Evolutionary conservation across 2,113 vertebrate genomes (phyloP).

Genomic region (Labeo catla): DNA sequence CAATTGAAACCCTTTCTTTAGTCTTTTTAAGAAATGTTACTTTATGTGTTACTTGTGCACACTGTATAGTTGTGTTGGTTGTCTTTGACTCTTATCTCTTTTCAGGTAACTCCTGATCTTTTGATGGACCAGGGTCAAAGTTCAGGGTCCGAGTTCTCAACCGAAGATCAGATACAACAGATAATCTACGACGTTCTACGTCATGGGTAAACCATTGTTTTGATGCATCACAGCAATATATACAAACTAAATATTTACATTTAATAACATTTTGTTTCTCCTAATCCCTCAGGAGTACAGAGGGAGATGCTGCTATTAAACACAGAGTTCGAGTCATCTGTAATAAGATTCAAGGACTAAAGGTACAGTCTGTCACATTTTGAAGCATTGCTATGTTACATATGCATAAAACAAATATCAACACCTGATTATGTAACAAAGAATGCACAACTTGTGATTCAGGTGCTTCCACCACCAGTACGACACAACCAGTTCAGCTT

Average conservation of each 20-base stretch:
- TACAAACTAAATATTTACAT: not conserved
- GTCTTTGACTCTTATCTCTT: slow-evolving; percentile 47
- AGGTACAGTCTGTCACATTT: slow-evolving; percentile 66
- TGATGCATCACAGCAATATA: not conserved
- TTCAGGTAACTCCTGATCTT: slow-evolving; percentile 91
- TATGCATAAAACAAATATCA: not conserved
- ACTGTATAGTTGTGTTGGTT: not conserved
- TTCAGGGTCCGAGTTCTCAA: slow-evolving; percentile 72
- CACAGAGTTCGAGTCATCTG: slow-evolving; percentile 82
- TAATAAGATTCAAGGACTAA: slow-evolving; percentile 81
- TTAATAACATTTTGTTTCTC: not conserved
- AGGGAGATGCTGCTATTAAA: slow-evolving; percentile 78
- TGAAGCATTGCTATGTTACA: not conserved
- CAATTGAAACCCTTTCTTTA: not conserved
- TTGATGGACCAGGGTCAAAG: slow-evolving; percentile 87
- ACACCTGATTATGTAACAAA: not conserved
- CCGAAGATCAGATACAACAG: slow-evolving; percentile 78
- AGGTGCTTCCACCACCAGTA: not conserved
- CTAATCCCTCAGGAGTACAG: slow-evolving; percentile 69
- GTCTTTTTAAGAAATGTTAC: not conserved
- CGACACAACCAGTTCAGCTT: not conserved
- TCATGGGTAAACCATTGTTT: slow-evolving; percentile 79
- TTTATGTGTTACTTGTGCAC: not conserved
- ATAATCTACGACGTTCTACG: slow-evolving; percentile 84
- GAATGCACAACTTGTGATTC: not conserved